Conservation (phyloP, 2,797 vertebrate genomes). For the Takifugu rubripes region DNA sequence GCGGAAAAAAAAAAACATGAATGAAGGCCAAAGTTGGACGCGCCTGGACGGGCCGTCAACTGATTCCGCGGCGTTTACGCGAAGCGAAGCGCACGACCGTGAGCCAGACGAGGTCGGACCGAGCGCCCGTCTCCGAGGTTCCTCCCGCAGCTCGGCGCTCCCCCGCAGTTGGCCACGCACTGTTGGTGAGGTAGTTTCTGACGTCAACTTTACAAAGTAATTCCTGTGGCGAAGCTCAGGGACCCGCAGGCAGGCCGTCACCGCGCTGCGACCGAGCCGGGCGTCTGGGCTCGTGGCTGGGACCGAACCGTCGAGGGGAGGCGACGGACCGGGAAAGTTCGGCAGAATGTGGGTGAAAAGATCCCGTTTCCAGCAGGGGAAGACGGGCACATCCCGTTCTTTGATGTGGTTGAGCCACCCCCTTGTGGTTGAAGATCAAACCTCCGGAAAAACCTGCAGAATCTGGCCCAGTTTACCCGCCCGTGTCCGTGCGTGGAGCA, state of each 20-base stretch:
- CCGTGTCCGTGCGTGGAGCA: no score
- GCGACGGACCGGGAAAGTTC: background rate
- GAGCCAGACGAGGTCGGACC: conserved; percentile 68
- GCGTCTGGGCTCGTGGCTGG: background rate
- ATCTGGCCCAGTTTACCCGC: no score
- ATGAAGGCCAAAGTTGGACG: conserved; percentile 47
- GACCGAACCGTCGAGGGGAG: background rate
- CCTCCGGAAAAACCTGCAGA: conserved; percentile 13
- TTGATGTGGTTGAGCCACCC: conserved; percentile 47
- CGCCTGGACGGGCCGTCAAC: conserved; percentile 31
- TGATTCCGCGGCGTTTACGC: conserved; percentile 48
- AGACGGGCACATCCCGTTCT: conserved; percentile 8
- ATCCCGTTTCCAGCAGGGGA: background rate
- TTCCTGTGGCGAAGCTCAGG: conserved; percentile 52
- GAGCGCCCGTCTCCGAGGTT: conserved; percentile 46
- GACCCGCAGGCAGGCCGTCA: conserved; percentile 31
- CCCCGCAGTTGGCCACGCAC: conserved; percentile 41
- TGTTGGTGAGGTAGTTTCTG: conserved; percentile 53
- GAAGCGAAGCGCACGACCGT: conserved; percentile 42
- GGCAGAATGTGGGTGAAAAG: background rate
- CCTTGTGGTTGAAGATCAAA: conserved; percentile 53
- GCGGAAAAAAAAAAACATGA: conserved; percentile 39
- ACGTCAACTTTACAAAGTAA: conserved; percentile 61
- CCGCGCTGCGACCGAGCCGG: conserved; percentile 15
- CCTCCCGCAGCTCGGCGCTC: conserved; percentile 51